A percentile compares a stretch with the other conserved stretches of the same genome.
phyloP scores from a whole-genome alignment of 2,888 invertebrate genomes.

The Cheilosia soror region DNA sequence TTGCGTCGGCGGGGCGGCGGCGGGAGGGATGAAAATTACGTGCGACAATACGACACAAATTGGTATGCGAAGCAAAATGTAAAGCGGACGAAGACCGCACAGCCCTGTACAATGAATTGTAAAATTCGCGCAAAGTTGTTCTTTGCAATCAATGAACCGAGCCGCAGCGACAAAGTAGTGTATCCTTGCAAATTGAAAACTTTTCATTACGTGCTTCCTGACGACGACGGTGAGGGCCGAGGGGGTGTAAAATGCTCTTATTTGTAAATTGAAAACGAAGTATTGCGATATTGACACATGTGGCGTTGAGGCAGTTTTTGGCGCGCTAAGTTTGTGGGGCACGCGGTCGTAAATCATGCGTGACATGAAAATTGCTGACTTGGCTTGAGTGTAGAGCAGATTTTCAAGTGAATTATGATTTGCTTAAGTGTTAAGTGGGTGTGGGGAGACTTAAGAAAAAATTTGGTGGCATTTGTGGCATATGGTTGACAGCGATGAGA shows the following conservation, averaged over 20 bases:
- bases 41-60: slow-evolving; percentile 71
- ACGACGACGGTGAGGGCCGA: background rate
- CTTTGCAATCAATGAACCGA: slow-evolving; percentile 71
- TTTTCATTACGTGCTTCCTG: slow-evolving; percentile 63
- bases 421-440: slow-evolving; percentile 29
- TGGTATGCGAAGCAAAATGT: slow-evolving; percentile 62
- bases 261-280: slow-evolving; percentile 31
- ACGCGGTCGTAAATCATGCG: slow-evolving; percentile 69
- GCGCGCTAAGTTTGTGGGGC: slow-evolving; percentile 39
- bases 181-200: slow-evolving; percentile 71
- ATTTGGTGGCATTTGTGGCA: background rate
- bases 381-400: slow-evolving; percentile 6
- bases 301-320: slow-evolving; percentile 50
- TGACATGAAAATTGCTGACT: slow-evolving; percentile 56
- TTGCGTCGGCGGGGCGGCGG: background rate
- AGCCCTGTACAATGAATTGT: slow-evolving; percentile 27
- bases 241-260: slow-evolving; percentile 18
- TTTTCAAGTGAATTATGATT: slow-evolving; percentile 56
- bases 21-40: slow-evolving; percentile 50
- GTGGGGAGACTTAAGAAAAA: slow-evolving; percentile 25
- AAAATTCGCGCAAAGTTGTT: slow-evolving; percentile 55
- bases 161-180: slow-evolving; percentile 68
- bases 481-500: background rate
- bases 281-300: slow-evolving; percentile 60
- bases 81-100: background rate